Percentiles rank a stretch among this genome's conserved stretches.
These are phyloP conservation scores for Stegodyphus dumicola DNA, from an alignment of 1,140 invertebrate genomes.

Conservation along the genomic window DNA sequence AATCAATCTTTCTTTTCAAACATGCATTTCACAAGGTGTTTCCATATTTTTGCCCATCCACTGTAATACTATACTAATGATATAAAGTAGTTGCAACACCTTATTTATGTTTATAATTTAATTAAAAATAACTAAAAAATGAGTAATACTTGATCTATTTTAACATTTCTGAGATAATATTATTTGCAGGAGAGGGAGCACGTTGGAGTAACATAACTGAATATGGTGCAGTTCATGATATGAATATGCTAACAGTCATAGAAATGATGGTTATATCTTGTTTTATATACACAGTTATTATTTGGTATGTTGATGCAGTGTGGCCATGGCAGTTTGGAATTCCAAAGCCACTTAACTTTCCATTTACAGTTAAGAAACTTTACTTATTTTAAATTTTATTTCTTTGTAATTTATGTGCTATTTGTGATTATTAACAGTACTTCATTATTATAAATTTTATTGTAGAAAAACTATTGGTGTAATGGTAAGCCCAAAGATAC, in stretches of 20 bases:
- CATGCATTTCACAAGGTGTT: too few species aligned
- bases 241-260: slow-evolving; percentile 63
- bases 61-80: too few species aligned
- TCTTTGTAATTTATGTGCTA: background rate
- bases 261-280: slow-evolving; percentile 57
- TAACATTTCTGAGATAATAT: too few species aligned
- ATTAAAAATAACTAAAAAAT: too few species aligned
- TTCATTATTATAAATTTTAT: background rate
- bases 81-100: too few species aligned
- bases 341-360: slow-evolving; percentile 65
- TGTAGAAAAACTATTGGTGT: slow-evolving; percentile 55
- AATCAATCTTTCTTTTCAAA: too few species aligned
- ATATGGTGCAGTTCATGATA: slow-evolving; percentile 48
- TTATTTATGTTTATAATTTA: too few species aligned
- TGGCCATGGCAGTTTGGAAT: slow-evolving; percentile 69
- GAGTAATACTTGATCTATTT: too few species aligned
- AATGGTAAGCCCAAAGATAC: background rate
- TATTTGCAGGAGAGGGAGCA: slow-evolving; percentile 34
- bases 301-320: slow-evolving; percentile 67
- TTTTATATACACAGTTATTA: slow-evolving; percentile 60
- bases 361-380: slow-evolving; percentile 40
- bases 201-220: slow-evolving; percentile 30
- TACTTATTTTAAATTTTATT: background rate
- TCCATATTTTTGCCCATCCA: too few species aligned
- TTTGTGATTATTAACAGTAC: background rate